phyloP scores from a whole-genome alignment of 1,140 invertebrate genomes.

The Holcopasites calliopsidis region DNA sequence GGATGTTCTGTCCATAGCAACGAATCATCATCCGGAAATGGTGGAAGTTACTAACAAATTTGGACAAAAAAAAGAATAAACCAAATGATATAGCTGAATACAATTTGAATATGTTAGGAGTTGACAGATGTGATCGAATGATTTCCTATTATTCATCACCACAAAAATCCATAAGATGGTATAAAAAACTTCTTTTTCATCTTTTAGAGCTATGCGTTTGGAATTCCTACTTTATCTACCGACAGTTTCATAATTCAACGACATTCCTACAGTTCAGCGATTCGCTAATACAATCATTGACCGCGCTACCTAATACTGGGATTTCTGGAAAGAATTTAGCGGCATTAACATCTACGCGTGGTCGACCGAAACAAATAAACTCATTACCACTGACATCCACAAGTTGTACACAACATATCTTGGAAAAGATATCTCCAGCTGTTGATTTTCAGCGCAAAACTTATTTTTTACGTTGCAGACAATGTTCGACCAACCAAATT shows the following conservation, averaged over 20 bases:
- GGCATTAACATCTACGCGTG: conserved; percentile 1
- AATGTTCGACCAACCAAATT: not conserved
- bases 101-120: not conserved
- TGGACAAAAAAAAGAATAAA: not conserved
- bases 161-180: not conserved
- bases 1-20: conserved; percentile 7
- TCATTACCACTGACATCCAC: not conserved
- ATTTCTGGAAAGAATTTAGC: conserved; percentile 13
- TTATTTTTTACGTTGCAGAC: conserved; percentile 6
- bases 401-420: not conserved
- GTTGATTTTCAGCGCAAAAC: not conserved
- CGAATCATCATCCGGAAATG: conserved; percentile 5
- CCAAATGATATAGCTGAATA: conserved; percentile 8
- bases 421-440: conserved; percentile 4
- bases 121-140: not conserved
- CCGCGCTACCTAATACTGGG: not conserved
- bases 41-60: not conserved
- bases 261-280: conserved; percentile 23
- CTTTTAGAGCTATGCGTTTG: not conserved
- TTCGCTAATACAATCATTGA: not conserved
- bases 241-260: conserved; percentile 13
- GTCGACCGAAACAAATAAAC: conserved; percentile 20
- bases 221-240: not conserved
- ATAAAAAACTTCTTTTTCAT: not conserved
- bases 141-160: not conserved